Base-by-base conservation (phyloP, 2,113 vertebrate species). In the Indicator maculatus region DNA sequence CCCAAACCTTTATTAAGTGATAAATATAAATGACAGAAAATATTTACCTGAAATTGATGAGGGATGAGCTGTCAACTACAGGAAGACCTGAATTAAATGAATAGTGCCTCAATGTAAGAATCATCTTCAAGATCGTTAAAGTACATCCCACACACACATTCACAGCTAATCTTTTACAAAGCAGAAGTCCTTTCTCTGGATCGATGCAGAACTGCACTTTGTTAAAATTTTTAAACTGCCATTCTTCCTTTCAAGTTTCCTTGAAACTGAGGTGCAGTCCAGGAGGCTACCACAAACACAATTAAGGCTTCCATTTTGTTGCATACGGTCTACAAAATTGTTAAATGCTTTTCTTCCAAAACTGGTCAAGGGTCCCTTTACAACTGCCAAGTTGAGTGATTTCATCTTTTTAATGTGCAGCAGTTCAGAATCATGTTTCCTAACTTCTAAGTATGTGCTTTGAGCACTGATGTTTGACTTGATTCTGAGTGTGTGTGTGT, bases 211-310 rank as follows among this genome's bases (percentile, higher is more conserved):
- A 60, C 5, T 74, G 33, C 16, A 8, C 19, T 72, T 78, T 30
- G 12, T 44, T 88, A n/a, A 8, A 71, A 18, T 6, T 82, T n/a
- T 21, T 41, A 44, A 52, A 47, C 38, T 65, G 21, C 19, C 10
- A 2, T 77, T 78, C 16, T 58, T 52, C 18, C 30, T 45, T 60
- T 64, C 1, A 5, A 18, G 14, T 63, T 83, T 39, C 16, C 72
- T 58, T 14, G 38, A 64, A 64, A 28, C 61, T 67, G 73, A 26
- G 1, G 5, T 75, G 70, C 16, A 17, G 50, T 70, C 41, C 41
- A 36, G 36, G 28, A 45, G 39, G 23, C 26, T 58, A 15, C 39
- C 26, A 16, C 0, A 0, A 19, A 27, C 31, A 27, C 23, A 11
- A 14, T 58, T 71, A 83, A 44, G 27, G 12, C 20, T 66, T 69